phyloP scores from a whole-genome alignment of 2,797 vertebrate genomes.

The Oreortyx pictus region DNA sequence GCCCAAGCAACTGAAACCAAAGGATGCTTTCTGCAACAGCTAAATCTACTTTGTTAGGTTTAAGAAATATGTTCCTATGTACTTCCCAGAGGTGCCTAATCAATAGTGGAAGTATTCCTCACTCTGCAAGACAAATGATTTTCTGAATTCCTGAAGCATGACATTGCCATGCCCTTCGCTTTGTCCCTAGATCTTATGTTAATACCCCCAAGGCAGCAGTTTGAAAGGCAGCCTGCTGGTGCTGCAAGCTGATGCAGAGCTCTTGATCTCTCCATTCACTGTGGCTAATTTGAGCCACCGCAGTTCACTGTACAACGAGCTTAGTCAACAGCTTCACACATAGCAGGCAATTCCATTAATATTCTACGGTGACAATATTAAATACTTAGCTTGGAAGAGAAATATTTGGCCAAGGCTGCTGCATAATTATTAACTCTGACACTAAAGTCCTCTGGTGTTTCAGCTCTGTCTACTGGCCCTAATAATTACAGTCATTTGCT shows the following conservation, averaged over 20 bases:
- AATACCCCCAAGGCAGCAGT: neutral
- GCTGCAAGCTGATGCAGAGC: slow-evolving; percentile 20
- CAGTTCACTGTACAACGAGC: slow-evolving; percentile 62
- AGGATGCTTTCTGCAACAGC: neutral
- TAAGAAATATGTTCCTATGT: neutral
- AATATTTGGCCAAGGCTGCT: slow-evolving; percentile 73
- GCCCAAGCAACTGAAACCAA: neutral
- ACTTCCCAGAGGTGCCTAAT: neutral
- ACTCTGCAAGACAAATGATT: neutral
- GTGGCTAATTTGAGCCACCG: slow-evolving; percentile 52
- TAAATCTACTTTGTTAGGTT: slow-evolving; percentile 1
- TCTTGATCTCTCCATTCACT: slow-evolving; percentile 7
- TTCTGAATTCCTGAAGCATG: neutral
- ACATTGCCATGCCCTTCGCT: neutral
- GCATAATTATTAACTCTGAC: slow-evolving; percentile 74
- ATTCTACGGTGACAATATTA: slow-evolving; percentile 62
- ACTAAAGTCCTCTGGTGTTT: slow-evolving; percentile 69
- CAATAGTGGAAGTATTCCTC: neutral
- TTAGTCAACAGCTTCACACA: slow-evolving; percentile 70
- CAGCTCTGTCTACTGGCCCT: slow-evolving; percentile 65
- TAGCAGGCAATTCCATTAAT: slow-evolving; percentile 64
- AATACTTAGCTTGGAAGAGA: slow-evolving; percentile 64
- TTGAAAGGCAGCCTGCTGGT: neutral
- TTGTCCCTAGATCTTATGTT: neutral
- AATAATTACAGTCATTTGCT: slow-evolving; percentile 73